A percentile compares a stretch with the other conserved stretches of the same genome.
Conservation (phyloP, 2,113 vertebrate genomes). For the Formicarius rufipectus region DNA sequence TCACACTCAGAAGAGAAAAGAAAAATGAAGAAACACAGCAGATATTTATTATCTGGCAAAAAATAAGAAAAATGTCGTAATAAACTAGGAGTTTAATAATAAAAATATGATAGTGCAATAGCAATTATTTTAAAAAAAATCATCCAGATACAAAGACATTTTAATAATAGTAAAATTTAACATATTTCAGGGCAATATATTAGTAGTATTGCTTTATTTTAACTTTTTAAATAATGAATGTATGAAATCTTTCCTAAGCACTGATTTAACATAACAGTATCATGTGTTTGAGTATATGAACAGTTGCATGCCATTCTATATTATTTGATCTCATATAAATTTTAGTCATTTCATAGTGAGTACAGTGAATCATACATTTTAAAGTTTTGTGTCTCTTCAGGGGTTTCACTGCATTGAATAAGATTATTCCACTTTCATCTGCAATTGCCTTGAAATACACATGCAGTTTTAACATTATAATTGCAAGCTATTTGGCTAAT, state of each 20-base stretch:
- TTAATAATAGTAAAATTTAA: neutral
- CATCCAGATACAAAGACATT: neutral
- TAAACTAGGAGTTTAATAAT: neutral
- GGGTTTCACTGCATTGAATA: neutral
- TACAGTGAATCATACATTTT: neutral
- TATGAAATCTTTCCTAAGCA: neutral
- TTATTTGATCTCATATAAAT: neutral
- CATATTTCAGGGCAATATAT: neutral
- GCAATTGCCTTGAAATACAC: neutral
- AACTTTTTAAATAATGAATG: neutral
- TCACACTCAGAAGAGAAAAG: neutral
- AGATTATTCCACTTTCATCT: neutral
- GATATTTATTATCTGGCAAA: neutral
- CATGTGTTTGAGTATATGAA: neutral
- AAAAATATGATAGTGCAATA: neutral
- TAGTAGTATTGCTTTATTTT: neutral
- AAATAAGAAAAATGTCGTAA: neutral
- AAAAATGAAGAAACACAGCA: neutral
- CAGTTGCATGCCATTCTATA: neutral
- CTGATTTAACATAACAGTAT: neutral
- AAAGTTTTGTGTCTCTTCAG: neutral
- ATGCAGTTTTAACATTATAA: neutral
- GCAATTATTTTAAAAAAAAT: neutral
- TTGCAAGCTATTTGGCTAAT: neutral
- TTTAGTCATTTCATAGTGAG: neutral